Evolutionary conservation across 2,888 invertebrate species (phyloP).

Genomic region (Perithous albicinctus): DNA sequence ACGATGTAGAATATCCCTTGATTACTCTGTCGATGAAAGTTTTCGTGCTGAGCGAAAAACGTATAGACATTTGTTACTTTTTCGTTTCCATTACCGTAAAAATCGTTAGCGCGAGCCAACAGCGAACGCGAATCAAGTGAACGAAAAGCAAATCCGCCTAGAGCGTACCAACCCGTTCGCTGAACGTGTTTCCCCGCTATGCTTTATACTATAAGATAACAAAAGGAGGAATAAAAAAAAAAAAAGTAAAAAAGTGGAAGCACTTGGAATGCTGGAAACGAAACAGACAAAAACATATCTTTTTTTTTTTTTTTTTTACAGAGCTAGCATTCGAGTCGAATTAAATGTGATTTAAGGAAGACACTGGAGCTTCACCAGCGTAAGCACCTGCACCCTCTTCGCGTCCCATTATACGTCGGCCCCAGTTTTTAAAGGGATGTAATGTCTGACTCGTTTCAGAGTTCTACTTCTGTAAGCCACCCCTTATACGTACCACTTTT

Average conservation of each 20-base stretch:
- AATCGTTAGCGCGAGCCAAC: background rate
- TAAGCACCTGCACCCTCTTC: background rate
- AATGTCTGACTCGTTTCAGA: slow-evolving; percentile 1
- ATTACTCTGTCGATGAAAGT: slow-evolving; percentile 12
- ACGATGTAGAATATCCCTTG: background rate
- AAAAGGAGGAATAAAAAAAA: background rate
- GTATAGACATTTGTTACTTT: background rate
- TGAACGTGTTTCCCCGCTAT: background rate
- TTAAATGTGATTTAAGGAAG: background rate
- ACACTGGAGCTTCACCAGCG: background rate
- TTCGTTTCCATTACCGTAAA: slow-evolving; percentile 10
- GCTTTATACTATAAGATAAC: background rate
- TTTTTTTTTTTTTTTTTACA: background rate
- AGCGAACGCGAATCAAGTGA: background rate
- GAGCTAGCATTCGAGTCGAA: background rate
- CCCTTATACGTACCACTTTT: background rate
- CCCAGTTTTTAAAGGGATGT: background rate
- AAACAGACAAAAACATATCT: background rate
- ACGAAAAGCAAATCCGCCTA: background rate
- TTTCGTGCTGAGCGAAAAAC: background rate
- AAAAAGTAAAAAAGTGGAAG: background rate
- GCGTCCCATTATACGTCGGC: background rate
- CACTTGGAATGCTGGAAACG: background rate
- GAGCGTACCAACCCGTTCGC: background rate
- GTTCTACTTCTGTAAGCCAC: background rate